Base-by-base conservation (phyloP, 2,797 vertebrate species). In the Emydoidea blandingii region DNA sequence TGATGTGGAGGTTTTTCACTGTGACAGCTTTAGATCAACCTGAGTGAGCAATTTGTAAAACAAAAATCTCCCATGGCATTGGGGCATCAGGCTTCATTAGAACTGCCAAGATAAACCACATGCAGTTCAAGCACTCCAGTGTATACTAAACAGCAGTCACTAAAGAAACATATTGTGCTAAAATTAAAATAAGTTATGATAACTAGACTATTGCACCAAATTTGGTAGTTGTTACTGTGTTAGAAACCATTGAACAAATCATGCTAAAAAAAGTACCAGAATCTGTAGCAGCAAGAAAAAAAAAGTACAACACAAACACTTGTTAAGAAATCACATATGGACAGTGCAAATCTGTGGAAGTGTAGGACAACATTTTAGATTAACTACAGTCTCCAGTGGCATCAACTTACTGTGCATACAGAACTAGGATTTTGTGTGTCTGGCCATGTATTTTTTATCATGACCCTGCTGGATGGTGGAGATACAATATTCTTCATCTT, bases 221-320 rank as follows among this genome's bases (percentile, higher is more conserved):
- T 27, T 78, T 90, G 81, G 84, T 87, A 81, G 72, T 53, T 62
- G 80, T 91, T 92, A 57, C 81, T 78, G 72, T 82, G 86, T 19
- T 53, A 68, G 44, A 80, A 91, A 79, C 65, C 34, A 41, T 41
- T 12, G 87, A 95, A 93, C 44, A 88, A 92, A 91, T 76, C 49
- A 49, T 18, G 23, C 11, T 29, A 23, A 49, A 37, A 37, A 12
- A 50, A 93, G 31, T 72, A 65, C n/a, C 14, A 9, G 31, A 79
- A 52, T 83, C 74, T 78, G 54, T 44, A 89, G 44, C 50, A 86
- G 8, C 8, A 54, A 87, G 15, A 8, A 21, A 3, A 62, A 62
- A 62, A 62, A 62, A 59, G 57, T 59, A 59, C 57, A 59, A 31
- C 12, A 29, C 57, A 59, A 59, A 59, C 27, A 59, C 57, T 8